Evolutionary conservation across 2,113 vertebrate genomes (phyloP).

Genomic region (Hippolais icterina): DNA sequence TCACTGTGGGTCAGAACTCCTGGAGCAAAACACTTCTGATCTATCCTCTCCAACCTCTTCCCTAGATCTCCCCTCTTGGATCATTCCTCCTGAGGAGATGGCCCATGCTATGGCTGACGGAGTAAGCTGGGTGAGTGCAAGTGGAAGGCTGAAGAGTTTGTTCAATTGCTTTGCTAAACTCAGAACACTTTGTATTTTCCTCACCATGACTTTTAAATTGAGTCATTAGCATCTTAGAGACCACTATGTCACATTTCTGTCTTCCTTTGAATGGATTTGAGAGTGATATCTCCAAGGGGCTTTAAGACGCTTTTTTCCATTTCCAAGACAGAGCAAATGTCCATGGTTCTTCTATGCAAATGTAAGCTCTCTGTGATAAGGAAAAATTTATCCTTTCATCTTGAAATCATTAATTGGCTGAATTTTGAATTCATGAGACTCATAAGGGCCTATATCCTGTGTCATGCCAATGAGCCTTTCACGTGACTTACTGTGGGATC

Average conservation of each 20-base stretch:
- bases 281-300: accelerated
- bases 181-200: neutral
- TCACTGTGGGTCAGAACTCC: neutral
- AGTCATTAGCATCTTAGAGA: neutral
- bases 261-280: neutral
- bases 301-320: neutral
- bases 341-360: neutral
- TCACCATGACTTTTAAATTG: neutral
- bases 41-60: neutral
- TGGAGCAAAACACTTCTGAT: neutral
- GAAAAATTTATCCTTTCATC: accelerated
- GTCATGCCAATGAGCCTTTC: neutral
- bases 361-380: neutral
- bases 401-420: neutral
- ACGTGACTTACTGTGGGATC: accelerated
- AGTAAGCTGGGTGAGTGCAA: accelerated
- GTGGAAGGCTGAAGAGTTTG: neutral
- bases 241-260: neutral
- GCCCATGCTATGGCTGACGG: no score
- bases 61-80: neutral
- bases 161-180: neutral
- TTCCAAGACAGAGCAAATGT: neutral
- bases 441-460: neutral
- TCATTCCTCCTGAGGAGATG: neutral
- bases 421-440: neutral